A percentile compares a stretch with the other conserved stretches of the same genome.
These are phyloP conservation scores for Aradophagus sp. DNA, from an alignment of 1,140 invertebrate genomes.

Conservation along the genomic window DNA sequence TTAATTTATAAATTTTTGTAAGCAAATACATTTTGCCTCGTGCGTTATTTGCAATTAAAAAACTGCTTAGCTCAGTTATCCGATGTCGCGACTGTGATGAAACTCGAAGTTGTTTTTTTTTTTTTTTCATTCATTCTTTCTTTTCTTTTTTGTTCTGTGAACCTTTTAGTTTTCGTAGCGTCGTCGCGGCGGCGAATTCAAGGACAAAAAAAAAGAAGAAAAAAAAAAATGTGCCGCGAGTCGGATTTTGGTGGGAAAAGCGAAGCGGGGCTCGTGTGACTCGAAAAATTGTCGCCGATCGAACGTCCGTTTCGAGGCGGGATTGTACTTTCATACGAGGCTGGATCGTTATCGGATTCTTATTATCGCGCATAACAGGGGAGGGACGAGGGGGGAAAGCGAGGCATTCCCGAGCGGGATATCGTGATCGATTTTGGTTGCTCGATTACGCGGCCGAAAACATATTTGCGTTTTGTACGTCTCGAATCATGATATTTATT, in stretches of 20 bases:
- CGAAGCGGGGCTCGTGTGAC: conserved; percentile 16
- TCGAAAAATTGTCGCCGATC: conserved; percentile 19
- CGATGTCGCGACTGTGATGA: neutral
- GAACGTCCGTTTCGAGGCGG: conserved; percentile 11
- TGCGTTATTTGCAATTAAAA: neutral
- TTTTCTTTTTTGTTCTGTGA: too few relatives aligned
- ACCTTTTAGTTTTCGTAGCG: neutral
- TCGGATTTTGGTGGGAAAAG: neutral
- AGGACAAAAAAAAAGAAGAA: too few relatives aligned
- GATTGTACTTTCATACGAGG: conserved; percentile 25
- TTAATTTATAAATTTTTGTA: neutral
- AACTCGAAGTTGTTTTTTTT: neutral
- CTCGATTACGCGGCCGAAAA: conserved; percentile 6
- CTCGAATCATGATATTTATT: conserved; percentile 7
- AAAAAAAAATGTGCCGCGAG: conserved; percentile 3
- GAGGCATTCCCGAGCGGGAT: conserved; percentile 9
- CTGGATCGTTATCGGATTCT: conserved; percentile 31
- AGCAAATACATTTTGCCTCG: neutral
- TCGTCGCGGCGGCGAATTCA: neutral
- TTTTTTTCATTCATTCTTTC: too few relatives aligned
- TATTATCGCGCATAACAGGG: conserved; percentile 16
- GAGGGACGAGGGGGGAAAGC: too few relatives aligned
- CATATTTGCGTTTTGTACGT: conserved; percentile 9
- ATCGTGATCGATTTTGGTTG: conserved; percentile 14
- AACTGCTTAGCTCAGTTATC: neutral